Evolutionary conservation across 2,797 vertebrate species (phyloP), one percentile per base, ranked within the genome.

Genomic region (Sitta carolinensis): DNA sequence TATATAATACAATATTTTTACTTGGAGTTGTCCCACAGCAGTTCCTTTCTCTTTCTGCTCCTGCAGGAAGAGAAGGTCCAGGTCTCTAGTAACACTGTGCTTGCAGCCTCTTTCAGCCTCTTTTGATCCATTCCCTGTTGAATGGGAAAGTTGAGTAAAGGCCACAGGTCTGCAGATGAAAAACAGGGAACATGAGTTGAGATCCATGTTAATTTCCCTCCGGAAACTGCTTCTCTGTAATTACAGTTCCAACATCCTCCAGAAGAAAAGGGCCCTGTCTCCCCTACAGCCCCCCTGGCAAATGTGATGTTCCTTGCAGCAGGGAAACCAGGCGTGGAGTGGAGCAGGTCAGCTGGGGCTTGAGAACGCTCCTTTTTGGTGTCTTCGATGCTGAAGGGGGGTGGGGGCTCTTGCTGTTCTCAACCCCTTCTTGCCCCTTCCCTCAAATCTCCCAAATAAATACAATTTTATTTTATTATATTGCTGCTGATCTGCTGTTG

Each of bases 391-490:
- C 90, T 34, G 63, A 84, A 64, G n/a, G 80, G 70, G 64, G 57
- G 7, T 62, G 45, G 77, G 58, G 30, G 30, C 68, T 85, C 42
- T 87, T 84, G 70, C 54, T 89, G 78, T 89, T 81, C 72, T 67
- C 69, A 89, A 1, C 51, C 61, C 48, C 48, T 94, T 72, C 68
- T 76, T 75, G 19, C 30, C 19, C 18, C 81, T 94, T 91, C 58
- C 36, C 51, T 58, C 74, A 50, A 68, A 91, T 94, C 80, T 91
- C 47, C 50, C 93, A 84, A 97, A 81, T 91, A 97, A 96, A 95
- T 95, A 96, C 91, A 89, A 94, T 94, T 95, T 95, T 93, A 81
- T 82, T 95, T 97, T 97, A 79, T 96, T 96, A 96, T 74, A 66
- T 91, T 96, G 87, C 89, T 97, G 94, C 83, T 7, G 90, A 93